A percentile compares a stretch with the other conserved stretches of the same genome.
These are phyloP conservation scores for Acanthosepion lycidas DNA, from an alignment of 2,888 invertebrate genomes.

Conservation along the genomic window DNA sequence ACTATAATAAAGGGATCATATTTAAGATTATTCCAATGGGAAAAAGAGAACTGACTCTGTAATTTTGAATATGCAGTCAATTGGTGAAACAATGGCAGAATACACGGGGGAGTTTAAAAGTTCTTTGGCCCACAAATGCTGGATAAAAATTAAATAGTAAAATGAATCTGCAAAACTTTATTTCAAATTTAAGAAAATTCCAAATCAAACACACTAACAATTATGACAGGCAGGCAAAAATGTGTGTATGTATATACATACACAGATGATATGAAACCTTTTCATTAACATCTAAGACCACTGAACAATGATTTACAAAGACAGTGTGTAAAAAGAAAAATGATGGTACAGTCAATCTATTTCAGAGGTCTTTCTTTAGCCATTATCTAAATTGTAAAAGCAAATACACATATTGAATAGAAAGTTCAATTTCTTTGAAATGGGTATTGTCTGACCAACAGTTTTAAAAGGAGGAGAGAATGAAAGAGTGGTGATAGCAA, in stretches of 20 bases:
- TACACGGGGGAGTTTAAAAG: too few species aligned
- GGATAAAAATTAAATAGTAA: too few species aligned
- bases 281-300: not conserved
- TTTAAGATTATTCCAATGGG: too few species aligned
- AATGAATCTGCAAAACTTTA: too few species aligned
- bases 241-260: not conserved
- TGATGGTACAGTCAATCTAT: not conserved
- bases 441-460: not conserved
- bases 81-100: too few species aligned
- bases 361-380: not conserved
- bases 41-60: too few species aligned
- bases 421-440: constrained; percentile 12
- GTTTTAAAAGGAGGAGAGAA: not conserved
- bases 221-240: too few species aligned
- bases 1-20: too few species aligned
- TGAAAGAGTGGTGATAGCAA: not conserved
- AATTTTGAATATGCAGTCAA: too few species aligned
- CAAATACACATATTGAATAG: not conserved
- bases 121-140: too few species aligned
- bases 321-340: not conserved
- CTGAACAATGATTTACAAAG: not conserved
- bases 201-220: too few species aligned
- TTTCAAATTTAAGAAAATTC: too few species aligned
- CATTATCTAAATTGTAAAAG: not conserved
- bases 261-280: not conserved